A percentile compares a stretch with the other conserved stretches of the same genome.
Evolutionary conservation across 2,888 invertebrate genomes (phyloP).

Genomic region (Polymixis lichenea): DNA sequence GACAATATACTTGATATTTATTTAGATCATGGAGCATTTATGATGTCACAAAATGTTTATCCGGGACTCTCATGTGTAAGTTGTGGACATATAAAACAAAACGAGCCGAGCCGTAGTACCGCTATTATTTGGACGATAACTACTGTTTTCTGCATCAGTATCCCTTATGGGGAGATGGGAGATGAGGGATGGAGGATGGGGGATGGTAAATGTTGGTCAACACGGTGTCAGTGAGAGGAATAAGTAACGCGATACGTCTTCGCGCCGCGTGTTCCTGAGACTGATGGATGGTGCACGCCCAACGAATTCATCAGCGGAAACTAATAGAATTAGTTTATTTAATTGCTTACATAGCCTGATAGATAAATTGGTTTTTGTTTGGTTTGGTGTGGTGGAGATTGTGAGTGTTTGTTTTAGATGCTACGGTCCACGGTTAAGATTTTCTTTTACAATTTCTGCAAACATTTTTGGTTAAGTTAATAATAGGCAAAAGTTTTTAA

Average conservation of each 20-base stretch:
- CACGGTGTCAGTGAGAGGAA: constrained; percentile 56
- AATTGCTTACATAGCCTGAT: constrained; percentile 54
- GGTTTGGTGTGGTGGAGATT: constrained; percentile 17
- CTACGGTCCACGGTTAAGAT: neutral
- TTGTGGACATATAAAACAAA: constrained; percentile 47
- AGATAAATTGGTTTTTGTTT: constrained; percentile 38
- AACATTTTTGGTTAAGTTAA: too few relatives aligned
- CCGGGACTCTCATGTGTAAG: constrained; percentile 25
- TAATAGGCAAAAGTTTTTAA: too few relatives aligned
- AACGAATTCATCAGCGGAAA: constrained; percentile 69
- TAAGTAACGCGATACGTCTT: constrained; percentile 71
- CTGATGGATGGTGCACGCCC: constrained; percentile 77
- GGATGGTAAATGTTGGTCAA: constrained; percentile 60
- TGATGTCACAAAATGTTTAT: constrained; percentile 46
- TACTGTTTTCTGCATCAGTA: constrained; percentile 27
- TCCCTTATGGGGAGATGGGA: constrained; percentile 17
- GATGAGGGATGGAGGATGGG: constrained; percentile 31
- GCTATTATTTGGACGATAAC: constrained; percentile 35
- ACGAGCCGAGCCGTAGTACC: constrained; percentile 38
- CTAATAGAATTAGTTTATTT: constrained; percentile 63
- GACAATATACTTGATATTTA: constrained; percentile 17
- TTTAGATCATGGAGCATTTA: constrained; percentile 41
- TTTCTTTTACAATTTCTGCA: neutral
- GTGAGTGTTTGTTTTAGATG: constrained; percentile 1
- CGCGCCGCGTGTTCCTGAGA: constrained; percentile 77